Conservation (phyloP, 2,797 vertebrate genomes). For the Chanos chanos region DNA sequence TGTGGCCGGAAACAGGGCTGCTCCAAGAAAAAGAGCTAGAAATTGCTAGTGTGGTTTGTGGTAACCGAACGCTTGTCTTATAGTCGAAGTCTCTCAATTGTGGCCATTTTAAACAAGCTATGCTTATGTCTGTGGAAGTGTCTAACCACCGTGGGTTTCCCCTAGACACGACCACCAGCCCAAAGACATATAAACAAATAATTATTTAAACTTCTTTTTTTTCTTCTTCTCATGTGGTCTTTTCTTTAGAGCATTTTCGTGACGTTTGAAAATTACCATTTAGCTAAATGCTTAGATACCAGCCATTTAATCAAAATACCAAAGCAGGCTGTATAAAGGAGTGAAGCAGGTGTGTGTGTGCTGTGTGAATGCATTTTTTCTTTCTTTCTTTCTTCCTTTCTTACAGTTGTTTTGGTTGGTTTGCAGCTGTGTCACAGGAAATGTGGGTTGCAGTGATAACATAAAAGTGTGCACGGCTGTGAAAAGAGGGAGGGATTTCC, state of each 20-base stretch:
- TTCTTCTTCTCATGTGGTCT: not conserved
- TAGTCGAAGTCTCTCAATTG: slow-evolving; percentile 30
- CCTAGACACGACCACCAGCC: slow-evolving; percentile 14
- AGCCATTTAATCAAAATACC: too few relatives aligned
- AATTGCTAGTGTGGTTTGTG: slow-evolving; percentile 40
- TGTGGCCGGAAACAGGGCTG: slow-evolving; percentile 6
- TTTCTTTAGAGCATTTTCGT: not conserved
- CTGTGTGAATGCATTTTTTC: not conserved
- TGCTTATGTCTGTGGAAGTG: slow-evolving; percentile 35
- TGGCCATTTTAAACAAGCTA: slow-evolving; percentile 33
- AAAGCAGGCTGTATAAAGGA: too few relatives aligned
- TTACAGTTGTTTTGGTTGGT: slow-evolving; percentile 27
- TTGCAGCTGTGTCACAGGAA: slow-evolving; percentile 50
- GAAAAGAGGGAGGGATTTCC: slow-evolving; percentile 44
- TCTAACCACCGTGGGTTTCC: slow-evolving; percentile 32
- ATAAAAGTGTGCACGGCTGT: slow-evolving; percentile 14
- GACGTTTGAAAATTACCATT: not conserved
- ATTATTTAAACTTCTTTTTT: not conserved
- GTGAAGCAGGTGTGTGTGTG: not conserved
- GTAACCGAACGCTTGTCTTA: slow-evolving; percentile 21
- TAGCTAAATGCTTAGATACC: not conserved
- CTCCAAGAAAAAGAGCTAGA: slow-evolving; percentile 5
- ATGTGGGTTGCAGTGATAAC: slow-evolving; percentile 55
- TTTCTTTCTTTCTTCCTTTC: too few relatives aligned
- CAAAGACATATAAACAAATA: not conserved